A percentile compares a stretch with the other conserved stretches of the same genome.
phyloP scores from a whole-genome alignment of 1,140 invertebrate species.

The Aphelenchoides avenae region DNA sequence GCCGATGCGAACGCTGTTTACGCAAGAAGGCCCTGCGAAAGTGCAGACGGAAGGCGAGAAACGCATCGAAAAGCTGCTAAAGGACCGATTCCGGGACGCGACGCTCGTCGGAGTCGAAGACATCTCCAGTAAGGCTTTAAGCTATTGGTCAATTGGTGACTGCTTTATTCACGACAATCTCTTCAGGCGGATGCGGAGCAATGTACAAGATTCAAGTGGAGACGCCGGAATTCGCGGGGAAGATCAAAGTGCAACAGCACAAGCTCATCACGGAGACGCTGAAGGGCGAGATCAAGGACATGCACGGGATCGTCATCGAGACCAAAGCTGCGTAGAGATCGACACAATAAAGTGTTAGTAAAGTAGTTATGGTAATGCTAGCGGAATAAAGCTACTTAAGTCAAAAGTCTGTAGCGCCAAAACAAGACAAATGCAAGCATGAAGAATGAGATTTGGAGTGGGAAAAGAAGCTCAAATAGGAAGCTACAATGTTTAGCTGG shows the following conservation, averaged over 20 bases:
- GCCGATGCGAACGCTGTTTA: too few species aligned
- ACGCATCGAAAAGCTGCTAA: constrained; percentile 6
- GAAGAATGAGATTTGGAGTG: too few species aligned
- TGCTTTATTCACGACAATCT: too few species aligned
- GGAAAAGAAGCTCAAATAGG: too few species aligned
- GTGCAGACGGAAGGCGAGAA: too few species aligned
- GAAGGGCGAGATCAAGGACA: constrained; percentile 33
- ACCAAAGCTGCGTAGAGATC: constrained; percentile 25
- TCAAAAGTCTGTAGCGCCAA: too few species aligned
- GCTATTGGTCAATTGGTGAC: too few species aligned
- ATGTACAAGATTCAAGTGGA: constrained; percentile 39
- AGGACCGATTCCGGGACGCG: constrained; percentile 11
- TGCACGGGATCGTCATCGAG: constrained; percentile 41
- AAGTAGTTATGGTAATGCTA: not conserved
- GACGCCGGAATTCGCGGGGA: constrained; percentile 32
- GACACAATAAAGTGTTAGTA: not conserved
- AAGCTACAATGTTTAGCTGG: too few species aligned
- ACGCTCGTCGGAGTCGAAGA: constrained; percentile 8
- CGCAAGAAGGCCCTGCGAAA: too few species aligned
- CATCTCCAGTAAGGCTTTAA: too few species aligned
- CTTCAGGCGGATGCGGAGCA: constrained; percentile 40
- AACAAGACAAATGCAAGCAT: too few species aligned
- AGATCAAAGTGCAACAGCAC: constrained; percentile 33
- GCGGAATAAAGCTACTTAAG: too few species aligned
- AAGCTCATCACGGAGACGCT: constrained; percentile 29